Percentiles rank a stretch among this genome's conserved stretches.
Evolutionary conservation across 2,888 invertebrate species (phyloP).

Genomic region (Oegoconia quadripuncta): DNA sequence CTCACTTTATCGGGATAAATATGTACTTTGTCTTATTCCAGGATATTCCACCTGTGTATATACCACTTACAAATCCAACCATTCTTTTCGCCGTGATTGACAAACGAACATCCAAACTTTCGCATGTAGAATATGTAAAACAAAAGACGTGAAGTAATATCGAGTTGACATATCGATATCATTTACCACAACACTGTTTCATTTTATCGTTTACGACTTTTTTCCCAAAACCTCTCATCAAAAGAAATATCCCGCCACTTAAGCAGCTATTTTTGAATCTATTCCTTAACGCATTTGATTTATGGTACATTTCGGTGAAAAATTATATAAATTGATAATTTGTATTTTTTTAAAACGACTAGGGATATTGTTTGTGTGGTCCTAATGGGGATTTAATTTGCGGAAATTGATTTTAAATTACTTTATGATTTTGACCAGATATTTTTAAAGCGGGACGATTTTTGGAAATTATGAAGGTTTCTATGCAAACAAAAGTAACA

Average conservation of each 20-base stretch:
- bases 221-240: conserved; percentile 26
- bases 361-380: conserved; percentile 10
- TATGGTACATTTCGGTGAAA: conserved; percentile 10
- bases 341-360: background rate
- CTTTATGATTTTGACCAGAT: conserved; percentile 7
- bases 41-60: no score
- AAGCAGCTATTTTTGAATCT: background rate
- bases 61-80: no score
- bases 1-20: no score
- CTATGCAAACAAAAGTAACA: no score
- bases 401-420: conserved; percentile 15
- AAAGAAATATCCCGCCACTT: conserved; percentile 17
- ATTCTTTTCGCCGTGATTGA: no score
- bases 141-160: background rate
- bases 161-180: background rate
- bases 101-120: no score
- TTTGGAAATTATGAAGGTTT: background rate
- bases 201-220: conserved; percentile 27
- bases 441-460: conserved; percentile 9
- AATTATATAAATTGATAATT: background rate
- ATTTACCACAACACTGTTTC: conserved; percentile 18
- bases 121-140: no score
- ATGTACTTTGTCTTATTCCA: no score
- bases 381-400: conserved; percentile 31
- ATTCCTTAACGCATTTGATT: conserved; percentile 15